Evolutionary conservation across 1,140 invertebrate species (phyloP).

Genomic region (Musca domestica): DNA sequence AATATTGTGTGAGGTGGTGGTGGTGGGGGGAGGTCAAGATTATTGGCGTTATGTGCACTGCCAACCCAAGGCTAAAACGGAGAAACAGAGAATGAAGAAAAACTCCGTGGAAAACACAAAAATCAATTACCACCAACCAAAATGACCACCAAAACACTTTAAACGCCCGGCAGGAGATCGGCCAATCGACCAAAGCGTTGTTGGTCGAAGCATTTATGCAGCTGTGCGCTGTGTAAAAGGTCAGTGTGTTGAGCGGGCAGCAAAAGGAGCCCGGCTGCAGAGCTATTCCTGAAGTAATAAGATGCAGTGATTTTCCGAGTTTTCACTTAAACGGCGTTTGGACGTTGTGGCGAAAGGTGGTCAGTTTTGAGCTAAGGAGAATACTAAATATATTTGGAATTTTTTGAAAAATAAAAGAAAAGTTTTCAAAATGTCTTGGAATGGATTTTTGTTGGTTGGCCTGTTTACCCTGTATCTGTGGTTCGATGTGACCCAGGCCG

Average conservation of each 20-base stretch:
- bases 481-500: not conserved
- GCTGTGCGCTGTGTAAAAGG: not conserved
- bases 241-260: not conserved
- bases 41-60: no score
- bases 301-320: not conserved
- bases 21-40: no score
- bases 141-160: constrained; percentile 22
- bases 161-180: not conserved
- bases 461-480: not conserved
- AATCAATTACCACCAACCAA: constrained; percentile 21
- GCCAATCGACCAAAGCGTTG: not conserved
- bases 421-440: not conserved
- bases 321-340: not conserved
- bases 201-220: not conserved
- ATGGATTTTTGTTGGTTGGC: not conserved
- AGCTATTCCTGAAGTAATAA: not conserved
- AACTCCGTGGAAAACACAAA: not conserved
- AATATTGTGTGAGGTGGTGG: no score
- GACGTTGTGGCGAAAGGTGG: no score
- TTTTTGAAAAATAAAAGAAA: no score
- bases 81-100: no score
- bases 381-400: no score
- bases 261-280: not conserved
- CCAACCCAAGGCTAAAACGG: no score
- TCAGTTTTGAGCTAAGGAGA: no score